Conservation (phyloP, 2,113 vertebrate genomes). For the Phaetusa simplex region DNA sequence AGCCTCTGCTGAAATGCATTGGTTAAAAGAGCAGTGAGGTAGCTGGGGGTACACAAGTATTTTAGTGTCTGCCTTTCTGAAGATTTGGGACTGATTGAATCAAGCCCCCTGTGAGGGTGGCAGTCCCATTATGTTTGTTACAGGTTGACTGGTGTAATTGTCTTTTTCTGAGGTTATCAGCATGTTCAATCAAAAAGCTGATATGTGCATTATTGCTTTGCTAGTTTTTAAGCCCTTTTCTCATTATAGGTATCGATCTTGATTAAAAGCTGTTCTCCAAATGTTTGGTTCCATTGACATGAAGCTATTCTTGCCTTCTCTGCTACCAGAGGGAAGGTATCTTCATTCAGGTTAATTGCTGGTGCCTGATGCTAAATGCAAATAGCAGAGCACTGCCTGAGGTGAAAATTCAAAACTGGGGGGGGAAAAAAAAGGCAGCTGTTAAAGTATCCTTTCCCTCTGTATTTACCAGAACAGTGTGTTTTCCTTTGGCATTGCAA, state of each 20-base stretch:
- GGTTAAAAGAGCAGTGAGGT: background rate
- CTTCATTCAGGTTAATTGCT: constrained; percentile 51
- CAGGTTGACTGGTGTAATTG: background rate
- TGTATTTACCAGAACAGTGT: background rate
- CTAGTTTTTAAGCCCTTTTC: constrained; percentile 58
- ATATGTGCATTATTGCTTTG: constrained; percentile 62
- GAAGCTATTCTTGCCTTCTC: constrained; percentile 9
- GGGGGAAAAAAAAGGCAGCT: background rate
- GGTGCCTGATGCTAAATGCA: background rate
- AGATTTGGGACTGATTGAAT: background rate
- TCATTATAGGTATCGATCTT: constrained; percentile 58
- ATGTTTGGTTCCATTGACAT: constrained; percentile 41
- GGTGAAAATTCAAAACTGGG: background rate
- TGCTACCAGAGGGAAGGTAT: background rate
- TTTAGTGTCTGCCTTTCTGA: background rate
- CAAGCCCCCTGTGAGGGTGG: background rate
- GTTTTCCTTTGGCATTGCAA: background rate
- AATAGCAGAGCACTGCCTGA: background rate
- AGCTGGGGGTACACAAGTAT: background rate
- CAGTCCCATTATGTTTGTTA: constrained; percentile 24
- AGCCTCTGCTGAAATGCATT: background rate
- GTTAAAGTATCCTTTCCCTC: background rate
- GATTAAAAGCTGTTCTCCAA: constrained; percentile 62
- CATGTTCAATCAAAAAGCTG: constrained; percentile 61
- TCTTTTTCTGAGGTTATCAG: constrained; percentile 51